phyloP scores from a whole-genome alignment of 92 coral and sea anemone species.

The Actinernus sp. region DNA sequence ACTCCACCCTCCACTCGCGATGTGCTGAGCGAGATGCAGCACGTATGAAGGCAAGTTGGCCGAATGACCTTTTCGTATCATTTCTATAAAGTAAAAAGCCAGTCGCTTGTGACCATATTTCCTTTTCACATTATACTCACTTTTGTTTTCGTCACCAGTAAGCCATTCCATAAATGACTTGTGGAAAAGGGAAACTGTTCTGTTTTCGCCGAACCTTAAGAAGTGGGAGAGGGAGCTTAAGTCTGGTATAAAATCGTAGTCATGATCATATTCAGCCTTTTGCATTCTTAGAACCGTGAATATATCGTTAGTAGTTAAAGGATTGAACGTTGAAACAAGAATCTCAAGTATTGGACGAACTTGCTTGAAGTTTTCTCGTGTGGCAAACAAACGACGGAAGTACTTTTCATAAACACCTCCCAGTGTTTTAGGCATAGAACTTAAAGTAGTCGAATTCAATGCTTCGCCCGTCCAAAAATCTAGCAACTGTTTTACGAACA shows the following conservation, averaged over 20 bases:
- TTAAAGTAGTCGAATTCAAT: slow-evolving; percentile 1
- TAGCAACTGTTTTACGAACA: slow-evolving; percentile 65
- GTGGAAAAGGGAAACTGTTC: slow-evolving; percentile 31
- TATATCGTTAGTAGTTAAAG: slow-evolving; percentile 42
- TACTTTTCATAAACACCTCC: slow-evolving; percentile 45
- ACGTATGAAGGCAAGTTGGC: slow-evolving; percentile 1
- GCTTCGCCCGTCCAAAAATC: slow-evolving; percentile 28
- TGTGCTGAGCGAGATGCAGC: slow-evolving; percentile 25
- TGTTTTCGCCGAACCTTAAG: slow-evolving; percentile 28
- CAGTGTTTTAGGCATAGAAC: slow-evolving; percentile 38
- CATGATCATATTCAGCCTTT: slow-evolving; percentile 19
- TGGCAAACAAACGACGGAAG: slow-evolving; percentile 35
- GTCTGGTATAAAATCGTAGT: not conserved
- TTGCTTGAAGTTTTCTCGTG: slow-evolving; percentile 33
- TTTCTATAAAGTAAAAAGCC: slow-evolving; percentile 4
- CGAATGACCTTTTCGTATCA: not conserved
- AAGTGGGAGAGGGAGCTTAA: slow-evolving; percentile 38
- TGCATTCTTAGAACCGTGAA: slow-evolving; percentile 33
- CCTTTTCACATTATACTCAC: slow-evolving; percentile 13
- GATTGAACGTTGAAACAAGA: slow-evolving; percentile 52
- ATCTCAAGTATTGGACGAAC: slow-evolving; percentile 55
- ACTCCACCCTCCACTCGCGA: slow-evolving; percentile 12
- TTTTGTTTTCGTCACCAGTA: slow-evolving; percentile 29
- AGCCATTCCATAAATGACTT: slow-evolving; percentile 72
- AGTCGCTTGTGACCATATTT: slow-evolving; percentile 36